A percentile compares a stretch with the other conserved stretches of the same genome.
Conservation (phyloP, 2,888 invertebrate genomes). For the Cryptocephalus moraei region DNA sequence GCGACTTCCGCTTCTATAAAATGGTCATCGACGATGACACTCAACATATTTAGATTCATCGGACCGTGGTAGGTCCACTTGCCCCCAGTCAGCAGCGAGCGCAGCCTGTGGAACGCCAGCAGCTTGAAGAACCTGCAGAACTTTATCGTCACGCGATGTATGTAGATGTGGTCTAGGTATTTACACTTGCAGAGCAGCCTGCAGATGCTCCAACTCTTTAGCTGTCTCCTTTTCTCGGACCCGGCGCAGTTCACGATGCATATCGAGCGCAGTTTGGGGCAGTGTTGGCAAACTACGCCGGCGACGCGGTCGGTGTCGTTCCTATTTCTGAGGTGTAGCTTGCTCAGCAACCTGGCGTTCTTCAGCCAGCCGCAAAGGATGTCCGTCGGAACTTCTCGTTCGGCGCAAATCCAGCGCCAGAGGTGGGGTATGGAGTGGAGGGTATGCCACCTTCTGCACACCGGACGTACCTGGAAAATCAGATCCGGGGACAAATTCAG, state of each 20-base stretch:
- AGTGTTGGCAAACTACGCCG: slow-evolving; percentile 10
- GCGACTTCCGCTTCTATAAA: too few species aligned
- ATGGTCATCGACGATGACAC: slow-evolving; percentile 16
- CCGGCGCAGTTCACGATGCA: slow-evolving; percentile 16
- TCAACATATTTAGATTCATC: slow-evolving; percentile 16
- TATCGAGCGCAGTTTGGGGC: slow-evolving; percentile 13
- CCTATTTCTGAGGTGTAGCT: slow-evolving; percentile 12
- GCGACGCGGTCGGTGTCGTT: slow-evolving; percentile 15
- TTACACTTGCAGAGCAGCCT: slow-evolving; percentile 14
- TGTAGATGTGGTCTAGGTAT: slow-evolving; percentile 13
- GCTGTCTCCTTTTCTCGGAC: slow-evolving; percentile 1
- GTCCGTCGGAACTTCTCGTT: slow-evolving; percentile 13
- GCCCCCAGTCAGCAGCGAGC: slow-evolving; percentile 1
- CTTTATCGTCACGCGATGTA: slow-evolving; percentile 15
- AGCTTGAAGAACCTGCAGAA: slow-evolving; percentile 18
- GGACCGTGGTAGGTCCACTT: slow-evolving; percentile 14
- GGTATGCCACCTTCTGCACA: slow-evolving; percentile 19
- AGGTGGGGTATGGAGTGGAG: slow-evolving; percentile 14
- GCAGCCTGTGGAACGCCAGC: slow-evolving; percentile 7
- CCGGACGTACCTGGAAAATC: too few species aligned
- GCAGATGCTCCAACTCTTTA: slow-evolving; percentile 15
- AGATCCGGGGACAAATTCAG: too few species aligned
- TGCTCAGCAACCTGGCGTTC: slow-evolving; percentile 15
- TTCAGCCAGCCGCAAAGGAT: slow-evolving; percentile 18
- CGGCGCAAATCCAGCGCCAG: slow-evolving; percentile 17